Base-by-base conservation (phyloP, 2,113 vertebrate species). In the Petrocephalus microphthalmus region DNA sequence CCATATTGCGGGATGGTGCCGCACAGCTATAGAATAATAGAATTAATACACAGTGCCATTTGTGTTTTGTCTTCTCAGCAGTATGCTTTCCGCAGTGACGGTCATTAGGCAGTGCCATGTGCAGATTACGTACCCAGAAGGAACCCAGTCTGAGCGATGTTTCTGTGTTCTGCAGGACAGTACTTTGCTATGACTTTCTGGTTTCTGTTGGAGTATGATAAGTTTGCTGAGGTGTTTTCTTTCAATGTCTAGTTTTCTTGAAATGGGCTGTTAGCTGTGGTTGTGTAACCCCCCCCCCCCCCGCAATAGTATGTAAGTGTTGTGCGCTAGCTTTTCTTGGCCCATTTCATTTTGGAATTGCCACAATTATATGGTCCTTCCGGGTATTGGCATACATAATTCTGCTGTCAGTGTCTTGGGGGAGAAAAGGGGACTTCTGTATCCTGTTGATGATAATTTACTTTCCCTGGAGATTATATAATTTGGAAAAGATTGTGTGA, bases 11-110 rank as follows among this genome's bases (percentile, higher is more conserved):
- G 88, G n/a, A 74, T 89, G 88, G 57, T 74, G 88, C 78, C 29
- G 89, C 19, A 89, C 86, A 84, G 56, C 89, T 67, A 42, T 52
- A 42, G 89, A 87, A 87, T 87, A 89, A 89, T 87, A 84, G 56
- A 60, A 87, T 87, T 82, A 87, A 84, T 67, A 49, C 56, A 52
- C 52, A 78, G 49, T 74, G 8, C 52, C 47, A 57, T 82, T 6
- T 84, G 47, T 47, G 29, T 67, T 89, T 60, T 87, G 74, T 60
- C 51, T 82, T 74, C 37, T 88, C 51, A 82, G 87, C 51, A 57
- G 87, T 87, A 67, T 52, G 33, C 83, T 57, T 86, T 87, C 54
- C 53, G 67, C 49, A 54, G 88, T 19, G 29, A 85, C 54, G 52
- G 56, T 56, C 17, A 53, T 56, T 13, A 56, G 17, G 15, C n/a